These are phyloP conservation scores for Porites australiensis DNA, from an alignment of 64 coral and sea anemone genomes.

Conservation along the genomic window DNA sequence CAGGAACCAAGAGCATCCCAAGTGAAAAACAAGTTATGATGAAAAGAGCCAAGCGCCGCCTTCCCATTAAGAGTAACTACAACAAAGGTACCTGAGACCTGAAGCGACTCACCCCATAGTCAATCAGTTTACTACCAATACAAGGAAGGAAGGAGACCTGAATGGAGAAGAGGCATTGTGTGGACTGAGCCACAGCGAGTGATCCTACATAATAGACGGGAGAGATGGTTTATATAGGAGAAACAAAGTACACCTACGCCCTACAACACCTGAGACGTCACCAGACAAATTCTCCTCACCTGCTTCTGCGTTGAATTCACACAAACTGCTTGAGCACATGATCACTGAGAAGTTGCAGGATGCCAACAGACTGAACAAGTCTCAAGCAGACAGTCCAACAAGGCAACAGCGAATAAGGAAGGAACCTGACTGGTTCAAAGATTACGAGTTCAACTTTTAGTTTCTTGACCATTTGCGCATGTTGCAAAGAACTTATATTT, in stretches of 20 bases:
- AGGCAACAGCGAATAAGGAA: not conserved
- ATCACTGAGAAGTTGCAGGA: not conserved
- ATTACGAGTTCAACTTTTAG: not conserved
- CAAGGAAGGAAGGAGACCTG: not conserved
- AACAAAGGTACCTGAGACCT: not conserved
- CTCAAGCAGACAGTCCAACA: not conserved
- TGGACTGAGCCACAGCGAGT: not conserved
- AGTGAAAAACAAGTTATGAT: not conserved
- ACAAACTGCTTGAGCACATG: not conserved
- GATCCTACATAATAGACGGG: constrained; percentile 14
- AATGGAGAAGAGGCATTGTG: constrained; percentile 9
- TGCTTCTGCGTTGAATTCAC: not conserved
- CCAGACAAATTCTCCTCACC: not conserved
- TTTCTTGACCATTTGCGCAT: not conserved
- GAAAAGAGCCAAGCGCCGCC: not conserved
- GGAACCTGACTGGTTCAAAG: not conserved
- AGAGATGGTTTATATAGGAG: not conserved
- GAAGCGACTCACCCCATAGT: not conserved
- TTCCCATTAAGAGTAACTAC: constrained; percentile 16
- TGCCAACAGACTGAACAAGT: not conserved
- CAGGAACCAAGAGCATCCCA: not conserved
- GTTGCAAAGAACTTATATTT: not conserved
- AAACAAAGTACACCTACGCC: constrained; percentile 18
- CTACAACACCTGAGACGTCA: not conserved
- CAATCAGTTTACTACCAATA: constrained; percentile 32